Evolutionary conservation across 53 echinoderm and acorn worm genomes (phyloP), one percentile per base, ranked within the genome.

Genomic region (Echinarachnius parma): DNA sequence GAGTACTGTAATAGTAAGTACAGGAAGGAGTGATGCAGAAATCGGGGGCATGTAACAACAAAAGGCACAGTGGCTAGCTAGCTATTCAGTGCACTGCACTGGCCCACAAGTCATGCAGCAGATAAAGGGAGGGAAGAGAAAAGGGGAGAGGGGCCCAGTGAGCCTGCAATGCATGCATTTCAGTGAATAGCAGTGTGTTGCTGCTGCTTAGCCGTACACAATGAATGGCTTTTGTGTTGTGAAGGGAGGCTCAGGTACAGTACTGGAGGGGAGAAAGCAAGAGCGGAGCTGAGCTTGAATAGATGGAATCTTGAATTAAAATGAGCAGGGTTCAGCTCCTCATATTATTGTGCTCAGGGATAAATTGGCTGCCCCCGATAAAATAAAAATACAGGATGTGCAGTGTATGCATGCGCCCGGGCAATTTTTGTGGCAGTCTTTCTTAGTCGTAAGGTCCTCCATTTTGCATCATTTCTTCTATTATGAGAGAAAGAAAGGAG

Each of bases 151-250:
- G 46, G 34, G 74, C 56, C 57, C 45, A 39, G 74, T 25, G 16
- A 57, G 25, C 8, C 4, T 9, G 18, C 4, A 52, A 20, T n/a
- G n/a, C n/a, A n/a, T n/a, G n/a, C n/a, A n/a, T n/a, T n/a, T n/a
- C n/a, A n/a, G n/a, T n/a, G 15, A 72, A 55, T 30, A 28, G 74
- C 56, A 39, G 74, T 72, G 58, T 34, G 74, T 29, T 34, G 55
- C 27, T 56, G 36, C 57, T 56, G 72, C 34, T 56, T 27, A 55
- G 46, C 57, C 34, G 56, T 39, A 39, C 74, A 35, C 57, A 56
- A n/a, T 72, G 74, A 72, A 72, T 72, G 37, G 74, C 74, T 72
- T 57, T 72, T 72, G 74, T 72, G 42, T n/a, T n/a, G n/a, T n/a
- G n/a, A n/a, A 58, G 8, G 57, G 57, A 50, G 57, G 27, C 26